Percentiles rank a stretch among this genome's conserved stretches.
Conservation (phyloP, 2,888 invertebrate genomes). For the Vesta saturnalis region DNA sequence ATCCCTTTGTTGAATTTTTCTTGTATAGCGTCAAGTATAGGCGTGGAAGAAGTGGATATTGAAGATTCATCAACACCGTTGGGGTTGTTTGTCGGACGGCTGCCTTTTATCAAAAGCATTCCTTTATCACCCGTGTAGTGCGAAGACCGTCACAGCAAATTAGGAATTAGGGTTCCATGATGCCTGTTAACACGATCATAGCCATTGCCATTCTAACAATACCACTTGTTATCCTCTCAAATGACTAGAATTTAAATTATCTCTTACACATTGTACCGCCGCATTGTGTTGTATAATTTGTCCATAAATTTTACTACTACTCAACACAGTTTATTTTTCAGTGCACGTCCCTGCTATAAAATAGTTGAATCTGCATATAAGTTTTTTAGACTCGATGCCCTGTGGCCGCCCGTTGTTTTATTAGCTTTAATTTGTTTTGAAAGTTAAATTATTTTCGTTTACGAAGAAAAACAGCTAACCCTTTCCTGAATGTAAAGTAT, state of each 20-base stretch:
- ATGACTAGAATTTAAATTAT: conserved; percentile 56
- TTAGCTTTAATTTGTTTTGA: conserved; percentile 37
- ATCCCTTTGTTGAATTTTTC: background rate
- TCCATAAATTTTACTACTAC: conserved; percentile 52
- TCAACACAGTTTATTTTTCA: conserved; percentile 53
- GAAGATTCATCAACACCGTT: conserved; percentile 20
- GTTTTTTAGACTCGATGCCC: conserved; percentile 39
- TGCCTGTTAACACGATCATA: conserved; percentile 38
- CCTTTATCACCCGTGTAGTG: conserved; percentile 24
- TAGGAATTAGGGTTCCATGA: conserved; percentile 33
- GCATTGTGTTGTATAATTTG: conserved; percentile 54
- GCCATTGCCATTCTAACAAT: conserved; percentile 39
- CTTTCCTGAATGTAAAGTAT: conserved; percentile 33
- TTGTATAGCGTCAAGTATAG: background rate
- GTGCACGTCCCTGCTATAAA: conserved; percentile 51
- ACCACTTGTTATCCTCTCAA: conserved; percentile 51
- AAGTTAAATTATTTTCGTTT: conserved; percentile 38
- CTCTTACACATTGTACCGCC: conserved; percentile 47
- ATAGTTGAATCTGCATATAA: conserved; percentile 46
- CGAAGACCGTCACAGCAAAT: conserved; percentile 29
- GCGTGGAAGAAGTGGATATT: conserved; percentile 4
- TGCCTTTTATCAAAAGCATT: conserved; percentile 32
- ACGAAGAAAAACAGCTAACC: conserved; percentile 15
- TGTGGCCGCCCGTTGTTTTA: conserved; percentile 27
- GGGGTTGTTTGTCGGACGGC: conserved; percentile 23